Evolutionary conservation across 2,888 invertebrate genomes (phyloP).

Genomic region (Nineta flava): DNA sequence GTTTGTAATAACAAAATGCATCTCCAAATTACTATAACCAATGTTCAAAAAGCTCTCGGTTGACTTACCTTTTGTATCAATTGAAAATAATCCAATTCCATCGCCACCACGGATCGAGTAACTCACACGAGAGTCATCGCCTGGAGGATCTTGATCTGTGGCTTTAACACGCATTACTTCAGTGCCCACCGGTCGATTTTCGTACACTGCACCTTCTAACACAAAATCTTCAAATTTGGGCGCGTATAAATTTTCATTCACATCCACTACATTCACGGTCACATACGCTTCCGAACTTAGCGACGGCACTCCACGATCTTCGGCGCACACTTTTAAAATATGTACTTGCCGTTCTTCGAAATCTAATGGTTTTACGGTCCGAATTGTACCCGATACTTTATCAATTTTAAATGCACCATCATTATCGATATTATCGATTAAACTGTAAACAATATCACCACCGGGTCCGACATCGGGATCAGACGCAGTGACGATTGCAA

Average conservation of each 20-base stretch:
- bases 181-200: slow-evolving; percentile 65
- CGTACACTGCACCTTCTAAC: slow-evolving; percentile 53
- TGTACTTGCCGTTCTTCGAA: slow-evolving; percentile 83
- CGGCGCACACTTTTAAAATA: slow-evolving; percentile 70
- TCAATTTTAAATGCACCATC: slow-evolving; percentile 71
- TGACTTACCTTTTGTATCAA: slow-evolving; percentile 69
- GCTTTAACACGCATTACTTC: slow-evolving; percentile 65
- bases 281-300: slow-evolving; percentile 66
- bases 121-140: slow-evolving; percentile 63
- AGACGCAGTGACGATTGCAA: slow-evolving; percentile 65
- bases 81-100: slow-evolving; percentile 81
- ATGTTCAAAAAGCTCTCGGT: too few relatives aligned
- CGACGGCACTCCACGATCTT: slow-evolving; percentile 71
- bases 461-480: slow-evolving; percentile 78
- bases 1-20: too few relatives aligned
- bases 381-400: slow-evolving; percentile 66
- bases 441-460: slow-evolving; percentile 65
- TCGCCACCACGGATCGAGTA: slow-evolving; percentile 81
- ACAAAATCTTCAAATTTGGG: slow-evolving; percentile 74
- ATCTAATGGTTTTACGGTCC: slow-evolving; percentile 63
- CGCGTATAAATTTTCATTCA: slow-evolving; percentile 79
- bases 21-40: too few relatives aligned
- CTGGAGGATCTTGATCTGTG: slow-evolving; percentile 62
- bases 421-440: slow-evolving; percentile 48
- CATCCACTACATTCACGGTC: slow-evolving; percentile 77